Evolutionary conservation across 2,797 vertebrate species (phyloP), one percentile per base, ranked within the genome.

Genomic region (Glyptemys insculpta): DNA sequence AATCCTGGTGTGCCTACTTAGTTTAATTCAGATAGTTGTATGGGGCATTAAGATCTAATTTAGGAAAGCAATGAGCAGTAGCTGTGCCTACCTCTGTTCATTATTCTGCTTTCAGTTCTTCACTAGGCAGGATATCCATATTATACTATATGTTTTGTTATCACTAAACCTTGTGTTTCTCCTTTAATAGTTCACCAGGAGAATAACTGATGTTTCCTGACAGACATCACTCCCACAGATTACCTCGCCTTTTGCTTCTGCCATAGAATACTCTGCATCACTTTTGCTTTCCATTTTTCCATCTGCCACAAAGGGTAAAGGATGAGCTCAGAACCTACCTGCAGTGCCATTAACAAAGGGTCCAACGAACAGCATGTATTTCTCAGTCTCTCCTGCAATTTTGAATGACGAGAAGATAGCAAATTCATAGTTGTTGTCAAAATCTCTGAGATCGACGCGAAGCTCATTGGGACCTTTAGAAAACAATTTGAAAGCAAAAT

Each of bases 321-420:
- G 9, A 23, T 41, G 65, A 41, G 65, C 10, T 72, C 21, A 72
- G 65, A 72, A 72, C 11, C 21, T 23, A 95, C 94, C 95, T 1
- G 95, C 95, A 1, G 1, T 54, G 85, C 95, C 95, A 11, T 2
- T 78, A 0, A 25, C 54, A 1, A 91, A 96, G 18, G 4, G 14
- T 3, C 97, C 97, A 47, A 96, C 59, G 16, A 85, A 5, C 21
- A 97, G 95, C 94, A 25, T 83, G 89, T 97, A 96, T 21, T 96
- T 94, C 25, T 95, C 87, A 0, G 21, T 11, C 81, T 97, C 96
- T 0, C 65, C 52, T 0, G 34, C 57, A 49, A 96, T 5, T 72
- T 8, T 6, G 93, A 97, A 97, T 0, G 93, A 95, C 15, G 8
- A 3, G 59, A 96, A 96, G 83, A 89, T 92, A 86, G 97, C 97